phyloP scores from a whole-genome alignment of 2,888 invertebrate genomes.

The Sphinx pinastri region DNA sequence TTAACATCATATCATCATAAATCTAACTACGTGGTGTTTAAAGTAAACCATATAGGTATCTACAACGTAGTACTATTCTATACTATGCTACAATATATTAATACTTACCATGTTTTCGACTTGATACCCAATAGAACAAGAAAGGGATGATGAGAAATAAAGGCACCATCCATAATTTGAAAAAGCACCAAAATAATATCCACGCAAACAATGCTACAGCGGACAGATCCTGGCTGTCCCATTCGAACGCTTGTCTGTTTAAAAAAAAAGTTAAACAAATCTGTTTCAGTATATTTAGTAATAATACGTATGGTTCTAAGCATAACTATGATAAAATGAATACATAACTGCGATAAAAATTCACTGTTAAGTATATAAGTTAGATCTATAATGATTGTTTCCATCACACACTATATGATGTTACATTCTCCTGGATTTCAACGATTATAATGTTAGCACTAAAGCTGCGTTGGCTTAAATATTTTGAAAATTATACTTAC shows the following conservation, averaged over 20 bases:
- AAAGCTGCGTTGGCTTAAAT: background rate
- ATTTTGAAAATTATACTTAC: conserved; percentile 50
- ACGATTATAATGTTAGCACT: background rate
- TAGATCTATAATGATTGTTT: no score
- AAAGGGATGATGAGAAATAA: conserved; percentile 60
- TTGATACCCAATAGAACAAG: conserved; percentile 55
- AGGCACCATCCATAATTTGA: conserved; percentile 63
- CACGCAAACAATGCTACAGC: conserved; percentile 53
- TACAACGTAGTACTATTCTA: no score
- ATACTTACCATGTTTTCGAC: conserved; percentile 53
- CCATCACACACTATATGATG: no score
- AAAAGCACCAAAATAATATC: conserved; percentile 67
- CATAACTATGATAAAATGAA: no score
- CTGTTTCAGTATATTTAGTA: background rate
- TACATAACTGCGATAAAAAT: no score
- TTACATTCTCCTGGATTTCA: background rate
- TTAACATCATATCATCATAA: no score
- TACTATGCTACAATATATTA: no score
- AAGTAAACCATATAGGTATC: no score
- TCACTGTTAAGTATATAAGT: no score
- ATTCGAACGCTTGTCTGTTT: conserved; percentile 65
- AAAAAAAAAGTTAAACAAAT: background rate
- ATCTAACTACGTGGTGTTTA: no score
- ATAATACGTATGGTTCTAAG: no score
- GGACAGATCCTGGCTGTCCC: conserved; percentile 67